Conservation (phyloP, 2,113 vertebrate species). For the Bubo bubo region DNA sequence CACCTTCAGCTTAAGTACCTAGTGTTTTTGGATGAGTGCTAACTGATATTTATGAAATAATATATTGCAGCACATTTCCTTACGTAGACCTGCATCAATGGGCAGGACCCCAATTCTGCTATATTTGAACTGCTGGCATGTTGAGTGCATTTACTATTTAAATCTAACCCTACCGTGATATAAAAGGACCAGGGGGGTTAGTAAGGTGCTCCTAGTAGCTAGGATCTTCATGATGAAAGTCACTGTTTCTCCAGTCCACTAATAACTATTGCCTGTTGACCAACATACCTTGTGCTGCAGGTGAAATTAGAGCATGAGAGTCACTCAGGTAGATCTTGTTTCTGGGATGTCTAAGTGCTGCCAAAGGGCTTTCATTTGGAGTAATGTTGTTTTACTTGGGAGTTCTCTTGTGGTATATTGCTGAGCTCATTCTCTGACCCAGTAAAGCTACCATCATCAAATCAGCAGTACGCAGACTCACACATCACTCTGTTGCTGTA, state of each 20-base stretch:
- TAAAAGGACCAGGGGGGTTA: not conserved
- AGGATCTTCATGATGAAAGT: not conserved
- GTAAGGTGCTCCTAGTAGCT: not conserved
- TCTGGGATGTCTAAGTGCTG: not conserved
- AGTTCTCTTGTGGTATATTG: not conserved
- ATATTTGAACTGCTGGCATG: not conserved
- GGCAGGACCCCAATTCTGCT: not conserved
- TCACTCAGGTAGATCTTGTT: not conserved
- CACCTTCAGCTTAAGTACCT: not conserved
- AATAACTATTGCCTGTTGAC: not conserved
- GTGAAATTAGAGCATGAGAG: not conserved
- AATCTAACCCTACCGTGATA: not conserved
- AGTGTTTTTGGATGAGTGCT: not conserved
- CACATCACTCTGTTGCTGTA: fast-evolving
- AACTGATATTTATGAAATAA: not conserved
- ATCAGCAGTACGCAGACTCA: too few relatives aligned
- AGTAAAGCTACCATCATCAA: fast-evolving
- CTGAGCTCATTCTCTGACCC: not conserved
- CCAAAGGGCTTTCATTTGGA: not conserved
- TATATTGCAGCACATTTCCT: not conserved
- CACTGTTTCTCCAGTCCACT: not conserved
- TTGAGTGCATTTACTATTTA: not conserved
- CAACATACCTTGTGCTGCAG: not conserved
- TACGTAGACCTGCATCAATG: not conserved
- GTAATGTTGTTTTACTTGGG: not conserved